Conservation (phyloP, 64 coral and sea anemone genomes). For the Porites australiensis region DNA sequence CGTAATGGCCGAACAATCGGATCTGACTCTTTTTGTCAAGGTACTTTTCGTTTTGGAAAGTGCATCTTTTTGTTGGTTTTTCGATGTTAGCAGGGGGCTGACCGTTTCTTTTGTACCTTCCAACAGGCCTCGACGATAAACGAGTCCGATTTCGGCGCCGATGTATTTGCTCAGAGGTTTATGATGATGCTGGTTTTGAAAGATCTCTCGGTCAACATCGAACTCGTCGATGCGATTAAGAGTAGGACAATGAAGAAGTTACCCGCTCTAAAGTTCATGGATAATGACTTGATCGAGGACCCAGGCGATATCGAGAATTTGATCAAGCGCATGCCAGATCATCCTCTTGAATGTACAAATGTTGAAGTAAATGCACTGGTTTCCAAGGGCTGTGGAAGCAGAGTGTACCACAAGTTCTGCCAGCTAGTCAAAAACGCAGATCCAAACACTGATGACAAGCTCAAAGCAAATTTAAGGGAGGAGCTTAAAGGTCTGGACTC, state of each 20-base stretch:
- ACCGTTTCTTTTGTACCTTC: slow-evolving; percentile 30
- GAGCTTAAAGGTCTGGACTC: slow-evolving; percentile 33
- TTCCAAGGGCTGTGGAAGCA: neutral
- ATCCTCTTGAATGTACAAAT: neutral
- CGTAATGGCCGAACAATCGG: slow-evolving; percentile 28
- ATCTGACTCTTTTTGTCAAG: slow-evolving; percentile 32
- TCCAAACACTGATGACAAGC: slow-evolving; percentile 3
- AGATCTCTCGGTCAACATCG: slow-evolving; percentile 35
- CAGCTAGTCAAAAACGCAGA: slow-evolving; percentile 12
- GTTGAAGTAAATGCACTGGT: neutral
- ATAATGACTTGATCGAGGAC: neutral
- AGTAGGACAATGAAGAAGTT: slow-evolving; percentile 10
- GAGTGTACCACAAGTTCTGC: slow-evolving; percentile 33
- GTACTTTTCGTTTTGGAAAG: neutral
- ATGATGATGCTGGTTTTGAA: slow-evolving; percentile 55
- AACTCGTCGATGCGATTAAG: slow-evolving; percentile 34
- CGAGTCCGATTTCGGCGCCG: slow-evolving; percentile 7
- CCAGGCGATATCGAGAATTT: neutral
- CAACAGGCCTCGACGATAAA: slow-evolving; percentile 40
- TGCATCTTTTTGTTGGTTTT: neutral
- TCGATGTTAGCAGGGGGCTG: neutral
- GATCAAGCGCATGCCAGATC: neutral
- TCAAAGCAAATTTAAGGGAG: neutral
- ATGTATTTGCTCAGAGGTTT: slow-evolving; percentile 56
- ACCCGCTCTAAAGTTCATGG: slow-evolving; percentile 7